Percentiles rank a stretch among this genome's conserved stretches.
phyloP scores from a whole-genome alignment of 2,113 vertebrate genomes.

The Tyto alba region DNA sequence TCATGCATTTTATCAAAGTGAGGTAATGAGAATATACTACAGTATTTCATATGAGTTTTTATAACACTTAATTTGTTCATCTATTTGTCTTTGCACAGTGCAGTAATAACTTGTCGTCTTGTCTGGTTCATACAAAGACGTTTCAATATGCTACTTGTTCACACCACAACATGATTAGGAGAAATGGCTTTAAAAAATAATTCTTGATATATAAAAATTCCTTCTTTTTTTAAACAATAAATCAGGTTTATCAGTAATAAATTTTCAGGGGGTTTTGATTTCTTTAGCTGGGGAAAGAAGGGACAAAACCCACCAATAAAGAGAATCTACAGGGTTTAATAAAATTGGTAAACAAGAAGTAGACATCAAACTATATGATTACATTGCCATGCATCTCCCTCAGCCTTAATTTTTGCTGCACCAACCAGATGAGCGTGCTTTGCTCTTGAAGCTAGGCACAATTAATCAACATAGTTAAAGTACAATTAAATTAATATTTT shows the following conservation, averaged over 20 bases:
- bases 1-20: background rate
- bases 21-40: background rate
- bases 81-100: background rate
- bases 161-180: background rate
- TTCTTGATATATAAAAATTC: background rate
- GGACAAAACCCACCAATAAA: background rate
- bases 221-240: background rate
- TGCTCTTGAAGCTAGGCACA: background rate
- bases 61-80: background rate
- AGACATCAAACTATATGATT: background rate
- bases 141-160: background rate
- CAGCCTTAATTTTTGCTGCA: background rate
- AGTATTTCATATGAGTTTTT: background rate
- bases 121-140: background rate
- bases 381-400: background rate
- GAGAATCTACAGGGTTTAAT: background rate
- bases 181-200: background rate
- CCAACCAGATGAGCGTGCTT: background rate
- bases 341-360: background rate
- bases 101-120: background rate
- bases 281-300: background rate
- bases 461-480: background rate
- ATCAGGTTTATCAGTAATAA: background rate
- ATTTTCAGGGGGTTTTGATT: background rate
- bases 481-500: background rate